These are phyloP conservation scores for Microctonus hyperodae DNA, from an alignment of 2,888 invertebrate species.

Conservation along the genomic window DNA sequence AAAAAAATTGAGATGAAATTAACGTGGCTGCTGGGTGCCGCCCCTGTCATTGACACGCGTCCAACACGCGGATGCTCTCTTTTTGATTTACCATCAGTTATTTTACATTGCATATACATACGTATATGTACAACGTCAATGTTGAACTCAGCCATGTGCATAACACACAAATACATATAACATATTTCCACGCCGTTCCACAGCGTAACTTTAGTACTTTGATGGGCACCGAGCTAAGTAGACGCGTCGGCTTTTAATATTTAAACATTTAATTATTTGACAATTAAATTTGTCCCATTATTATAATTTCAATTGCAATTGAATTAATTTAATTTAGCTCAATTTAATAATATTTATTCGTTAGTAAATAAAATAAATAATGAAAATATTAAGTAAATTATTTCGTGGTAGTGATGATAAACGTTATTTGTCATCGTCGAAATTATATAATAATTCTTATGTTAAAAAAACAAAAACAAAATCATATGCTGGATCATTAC, in stretches of 20 bases:
- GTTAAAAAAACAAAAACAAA: slow-evolving; percentile 36
- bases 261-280: neutral
- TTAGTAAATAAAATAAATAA: slow-evolving; percentile 16
- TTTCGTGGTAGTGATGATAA: slow-evolving; percentile 39
- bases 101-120: slow-evolving; percentile 15
- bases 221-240: slow-evolving; percentile 41
- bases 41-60: slow-evolving; percentile 37
- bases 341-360: neutral
- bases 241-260: slow-evolving; percentile 29
- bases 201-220: slow-evolving; percentile 42
- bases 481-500: slow-evolving; percentile 39
- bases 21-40: slow-evolving; percentile 38
- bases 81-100: slow-evolving; percentile 19
- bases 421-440: slow-evolving; percentile 26
- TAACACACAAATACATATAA: neutral
- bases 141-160: slow-evolving; percentile 34
- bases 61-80: slow-evolving; percentile 21
- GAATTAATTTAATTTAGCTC: no score
- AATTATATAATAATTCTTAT: slow-evolving; percentile 25
- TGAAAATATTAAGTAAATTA: slow-evolving; percentile 48
- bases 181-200: slow-evolving; percentile 22
- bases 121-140: neutral
- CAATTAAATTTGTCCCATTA: neutral
- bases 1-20: neutral
- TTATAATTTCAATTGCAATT: no score